Percentiles rank a stretch among this genome's conserved stretches.
These are phyloP conservation scores for Otocyon megalotis DNA, from an alignment of 2,113 vertebrate genomes.

Conservation along the genomic window DNA sequence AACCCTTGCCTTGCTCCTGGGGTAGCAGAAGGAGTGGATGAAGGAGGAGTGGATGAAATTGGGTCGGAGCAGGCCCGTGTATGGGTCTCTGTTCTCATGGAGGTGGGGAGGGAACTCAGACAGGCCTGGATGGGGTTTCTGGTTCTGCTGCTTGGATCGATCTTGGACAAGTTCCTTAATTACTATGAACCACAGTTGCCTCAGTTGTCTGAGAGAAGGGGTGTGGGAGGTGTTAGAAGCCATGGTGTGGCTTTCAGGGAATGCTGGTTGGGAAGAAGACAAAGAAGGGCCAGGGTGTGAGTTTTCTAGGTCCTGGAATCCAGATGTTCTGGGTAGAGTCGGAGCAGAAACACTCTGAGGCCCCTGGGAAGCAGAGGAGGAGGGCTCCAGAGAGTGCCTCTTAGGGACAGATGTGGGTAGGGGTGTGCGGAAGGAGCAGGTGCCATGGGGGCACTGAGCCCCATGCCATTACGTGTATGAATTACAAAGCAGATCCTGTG, in stretches of 20 bases:
- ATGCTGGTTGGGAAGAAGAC: not conserved
- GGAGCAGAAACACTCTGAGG: not conserved
- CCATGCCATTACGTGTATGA: accelerated
- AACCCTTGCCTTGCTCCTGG: not conserved
- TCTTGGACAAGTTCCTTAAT: not conserved
- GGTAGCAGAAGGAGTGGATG: not conserved
- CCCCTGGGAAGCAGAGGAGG: not conserved
- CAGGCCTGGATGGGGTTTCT: not conserved
- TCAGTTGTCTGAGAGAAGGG: not conserved
- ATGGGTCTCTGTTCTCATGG: accelerated
- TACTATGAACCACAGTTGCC: not conserved
- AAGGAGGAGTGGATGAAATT: not conserved
- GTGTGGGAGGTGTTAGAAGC: not conserved
- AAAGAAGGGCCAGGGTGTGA: not conserved
- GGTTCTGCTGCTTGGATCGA: not conserved
- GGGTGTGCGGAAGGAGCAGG: not conserved
- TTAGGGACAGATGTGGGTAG: not conserved
- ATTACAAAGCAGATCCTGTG: too few relatives aligned
- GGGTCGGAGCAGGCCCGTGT: not conserved
- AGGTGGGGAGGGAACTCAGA: too few relatives aligned
- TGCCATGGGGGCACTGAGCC: accelerated
- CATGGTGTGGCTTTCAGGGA: not conserved
- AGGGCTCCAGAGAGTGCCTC: not conserved
- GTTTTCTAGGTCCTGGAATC: not conserved
- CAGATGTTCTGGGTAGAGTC: not conserved